A percentile compares a stretch with the other conserved stretches of the same genome.
Conservation (phyloP, 2,888 invertebrate genomes). For the Tetragonisca angustula region DNA sequence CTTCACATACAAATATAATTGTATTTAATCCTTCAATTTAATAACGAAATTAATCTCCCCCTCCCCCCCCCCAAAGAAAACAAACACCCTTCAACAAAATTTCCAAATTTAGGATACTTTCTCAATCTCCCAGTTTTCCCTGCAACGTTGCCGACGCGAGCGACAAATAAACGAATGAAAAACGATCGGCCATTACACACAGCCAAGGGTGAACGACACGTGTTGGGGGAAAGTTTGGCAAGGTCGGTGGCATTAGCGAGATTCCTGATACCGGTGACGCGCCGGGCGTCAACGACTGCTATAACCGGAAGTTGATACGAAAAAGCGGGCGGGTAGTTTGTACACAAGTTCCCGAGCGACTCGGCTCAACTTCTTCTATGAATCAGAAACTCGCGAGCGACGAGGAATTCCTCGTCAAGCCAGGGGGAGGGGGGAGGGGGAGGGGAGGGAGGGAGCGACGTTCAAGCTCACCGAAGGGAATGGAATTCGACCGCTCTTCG, state of each 20-base stretch:
- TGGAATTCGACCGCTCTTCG: slow-evolving; percentile 19
- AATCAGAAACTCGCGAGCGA: slow-evolving; percentile 30
- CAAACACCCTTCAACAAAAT: too few relatives aligned
- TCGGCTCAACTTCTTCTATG: slow-evolving; percentile 46
- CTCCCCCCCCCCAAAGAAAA: too few relatives aligned
- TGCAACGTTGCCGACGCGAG: background rate
- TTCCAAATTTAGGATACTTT: background rate
- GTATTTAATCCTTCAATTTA: too few relatives aligned
- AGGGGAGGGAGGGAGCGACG: background rate
- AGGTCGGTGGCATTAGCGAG: slow-evolving; percentile 36
- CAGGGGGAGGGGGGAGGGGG: too few relatives aligned
- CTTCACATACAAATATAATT: too few relatives aligned
- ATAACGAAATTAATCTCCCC: too few relatives aligned
- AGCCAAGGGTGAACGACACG: background rate
- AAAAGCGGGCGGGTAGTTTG: slow-evolving; percentile 32
- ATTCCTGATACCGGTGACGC: slow-evolving; percentile 27
- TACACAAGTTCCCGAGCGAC: slow-evolving; percentile 30
- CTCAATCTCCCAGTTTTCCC: background rate
- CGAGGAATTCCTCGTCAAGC: background rate
- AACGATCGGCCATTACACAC: background rate
- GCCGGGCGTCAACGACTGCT: background rate
- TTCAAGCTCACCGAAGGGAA: slow-evolving; percentile 36
- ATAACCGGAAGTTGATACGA: slow-evolving; percentile 35
- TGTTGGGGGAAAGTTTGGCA: slow-evolving; percentile 20
- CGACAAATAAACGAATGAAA: background rate